These are phyloP conservation scores for Tuberolachnus salignus DNA, from an alignment of 2,888 invertebrate genomes.

Conservation along the genomic window DNA sequence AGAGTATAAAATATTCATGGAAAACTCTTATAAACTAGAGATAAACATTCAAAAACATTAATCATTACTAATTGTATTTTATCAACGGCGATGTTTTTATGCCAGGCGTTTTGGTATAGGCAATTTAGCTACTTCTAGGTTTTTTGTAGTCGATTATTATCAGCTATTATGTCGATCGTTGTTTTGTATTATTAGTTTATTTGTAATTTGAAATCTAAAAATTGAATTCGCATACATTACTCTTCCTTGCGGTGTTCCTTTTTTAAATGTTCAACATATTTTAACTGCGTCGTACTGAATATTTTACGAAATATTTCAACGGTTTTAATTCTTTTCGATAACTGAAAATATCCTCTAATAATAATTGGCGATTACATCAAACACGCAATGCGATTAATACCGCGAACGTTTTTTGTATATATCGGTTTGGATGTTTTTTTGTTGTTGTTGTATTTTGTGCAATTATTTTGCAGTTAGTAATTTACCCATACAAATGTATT, in stretches of 20 bases:
- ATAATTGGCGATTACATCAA: slow-evolving; percentile 13
- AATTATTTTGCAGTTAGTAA: background rate
- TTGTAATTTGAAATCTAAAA: no score
- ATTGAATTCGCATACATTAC: no score
- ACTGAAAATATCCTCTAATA: background rate
- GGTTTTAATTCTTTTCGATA: background rate
- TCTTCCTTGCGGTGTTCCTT: slow-evolving; percentile 9
- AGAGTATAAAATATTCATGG: no score
- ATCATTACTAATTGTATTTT: no score
- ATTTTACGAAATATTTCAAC: slow-evolving; percentile 24
- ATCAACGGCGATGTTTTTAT: slow-evolving; percentile 1
- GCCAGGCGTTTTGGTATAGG: slow-evolving; percentile 46
- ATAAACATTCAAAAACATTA: no score
- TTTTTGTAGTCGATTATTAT: background rate
- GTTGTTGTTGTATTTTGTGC: background rate
- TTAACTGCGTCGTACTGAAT: background rate
- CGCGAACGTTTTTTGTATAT: background rate
- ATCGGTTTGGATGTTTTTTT: slow-evolving; percentile 3
- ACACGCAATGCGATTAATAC: slow-evolving; percentile 11
- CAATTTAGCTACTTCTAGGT: slow-evolving; percentile 40
- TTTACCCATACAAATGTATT: background rate
- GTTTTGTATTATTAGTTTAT: slow-evolving; percentile 29
- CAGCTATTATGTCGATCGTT: slow-evolving; percentile 15
- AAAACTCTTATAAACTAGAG: no score
- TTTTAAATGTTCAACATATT: slow-evolving; percentile 13